Conservation (phyloP, 37 sponge, comb jelly and placozoan species). For the Spongilla lacustris region DNA sequence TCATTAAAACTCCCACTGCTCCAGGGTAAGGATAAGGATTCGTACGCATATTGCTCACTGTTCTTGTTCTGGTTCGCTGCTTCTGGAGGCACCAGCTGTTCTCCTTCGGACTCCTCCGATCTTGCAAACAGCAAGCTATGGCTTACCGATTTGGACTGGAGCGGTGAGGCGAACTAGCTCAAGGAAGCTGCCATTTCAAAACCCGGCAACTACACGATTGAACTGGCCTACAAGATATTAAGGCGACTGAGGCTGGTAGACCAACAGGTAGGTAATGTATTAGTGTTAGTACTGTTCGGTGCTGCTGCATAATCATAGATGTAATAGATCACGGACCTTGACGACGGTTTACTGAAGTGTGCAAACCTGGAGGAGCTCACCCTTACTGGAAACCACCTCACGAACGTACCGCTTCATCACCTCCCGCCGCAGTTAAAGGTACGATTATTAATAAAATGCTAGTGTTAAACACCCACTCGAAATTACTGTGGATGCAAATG, state of each 20-base stretch:
- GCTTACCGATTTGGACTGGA: background rate
- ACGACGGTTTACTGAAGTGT: slow-evolving; percentile 11
- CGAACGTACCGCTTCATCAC: background rate
- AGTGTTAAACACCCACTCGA: too few species aligned
- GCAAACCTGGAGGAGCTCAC: background rate
- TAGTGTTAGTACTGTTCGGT: too few species aligned
- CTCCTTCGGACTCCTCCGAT: background rate
- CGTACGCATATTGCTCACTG: too few species aligned
- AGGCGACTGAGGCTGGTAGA: background rate
- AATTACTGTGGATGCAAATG: too few species aligned
- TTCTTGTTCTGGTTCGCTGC: too few species aligned
- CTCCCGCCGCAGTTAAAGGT: slow-evolving; percentile 13
- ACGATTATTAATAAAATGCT: background rate
- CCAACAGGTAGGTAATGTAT: background rate
- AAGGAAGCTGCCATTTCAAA: background rate
- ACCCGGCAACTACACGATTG: too few species aligned
- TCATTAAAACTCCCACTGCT: too few species aligned
- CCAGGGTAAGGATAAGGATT: too few species aligned
- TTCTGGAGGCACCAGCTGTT: too few species aligned
- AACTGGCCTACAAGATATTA: background rate
- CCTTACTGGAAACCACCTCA: slow-evolving; percentile 6
- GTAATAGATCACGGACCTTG: background rate
- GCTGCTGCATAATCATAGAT: background rate
- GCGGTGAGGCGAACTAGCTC: background rate
- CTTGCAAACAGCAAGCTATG: slow-evolving; percentile 4